Evolutionary conservation across 2,888 invertebrate species (phyloP).

Genomic region (Gisinianus flammeolus): DNA sequence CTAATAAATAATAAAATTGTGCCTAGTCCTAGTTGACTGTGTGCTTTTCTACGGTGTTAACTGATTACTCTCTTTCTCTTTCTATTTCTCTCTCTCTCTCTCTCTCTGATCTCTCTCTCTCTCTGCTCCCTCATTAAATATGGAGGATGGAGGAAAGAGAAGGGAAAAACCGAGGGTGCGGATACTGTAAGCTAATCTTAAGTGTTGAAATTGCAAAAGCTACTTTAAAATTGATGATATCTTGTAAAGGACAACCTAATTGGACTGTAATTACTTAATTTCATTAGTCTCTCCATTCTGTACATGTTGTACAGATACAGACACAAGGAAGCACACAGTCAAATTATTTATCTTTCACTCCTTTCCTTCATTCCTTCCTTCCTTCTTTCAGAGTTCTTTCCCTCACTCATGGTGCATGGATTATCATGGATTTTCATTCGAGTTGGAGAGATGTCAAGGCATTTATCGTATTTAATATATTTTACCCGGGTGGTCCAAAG

Average conservation of each 20-base stretch:
- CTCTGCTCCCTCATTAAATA: neutral
- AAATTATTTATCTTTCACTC: neutral
- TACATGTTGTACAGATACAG: neutral
- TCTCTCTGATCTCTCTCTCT: neutral
- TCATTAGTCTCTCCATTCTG: constrained; percentile 14
- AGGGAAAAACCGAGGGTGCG: constrained; percentile 23
- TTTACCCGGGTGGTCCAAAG: too few species aligned
- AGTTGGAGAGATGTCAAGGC: too few species aligned
- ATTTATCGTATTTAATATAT: too few species aligned
- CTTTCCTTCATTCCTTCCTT: neutral
- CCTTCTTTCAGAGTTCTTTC: neutral
- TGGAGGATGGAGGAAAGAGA: neutral
- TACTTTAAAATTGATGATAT: constrained; percentile 41
- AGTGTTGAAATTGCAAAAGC: constrained; percentile 34
- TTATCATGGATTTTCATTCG: neutral
- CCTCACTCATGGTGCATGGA: neutral
- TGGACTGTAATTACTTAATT: constrained; percentile 28
- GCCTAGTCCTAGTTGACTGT: neutral
- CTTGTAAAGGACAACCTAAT: constrained; percentile 11
- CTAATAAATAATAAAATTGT: constrained; percentile 39
- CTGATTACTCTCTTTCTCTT: constrained; percentile 25
- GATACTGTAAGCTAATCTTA: constrained; percentile 31
- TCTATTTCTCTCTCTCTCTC: neutral
- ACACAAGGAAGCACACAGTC: neutral
- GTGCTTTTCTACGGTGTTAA: constrained; percentile 16